Evolutionary conservation across 1,140 invertebrate genomes (phyloP).

Genomic region (Aphelinus atriplicis): DNA sequence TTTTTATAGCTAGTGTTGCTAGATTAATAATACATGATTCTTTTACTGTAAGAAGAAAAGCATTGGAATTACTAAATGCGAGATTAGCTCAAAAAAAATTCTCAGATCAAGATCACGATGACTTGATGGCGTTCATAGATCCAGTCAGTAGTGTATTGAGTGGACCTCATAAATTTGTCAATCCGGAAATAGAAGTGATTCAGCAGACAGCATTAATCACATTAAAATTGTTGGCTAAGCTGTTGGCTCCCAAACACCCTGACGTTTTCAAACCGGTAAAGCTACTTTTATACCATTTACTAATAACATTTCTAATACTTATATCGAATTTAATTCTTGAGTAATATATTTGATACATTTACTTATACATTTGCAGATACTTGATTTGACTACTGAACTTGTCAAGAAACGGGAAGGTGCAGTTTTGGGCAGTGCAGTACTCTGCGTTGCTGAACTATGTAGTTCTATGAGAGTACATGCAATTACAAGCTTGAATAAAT

Average conservation of each 20-base stretch:
- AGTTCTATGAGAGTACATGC: conserved; percentile 78
- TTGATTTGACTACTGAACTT: conserved; percentile 72
- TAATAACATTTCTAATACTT: conserved; percentile 9
- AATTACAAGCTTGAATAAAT: conserved; percentile 76
- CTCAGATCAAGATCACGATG: conserved; percentile 61
- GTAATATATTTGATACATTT: conserved; percentile 26
- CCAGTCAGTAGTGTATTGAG: conserved; percentile 71
- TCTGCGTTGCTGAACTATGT: conserved; percentile 85
- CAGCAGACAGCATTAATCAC: conserved; percentile 85
- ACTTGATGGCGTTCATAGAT: conserved; percentile 70
- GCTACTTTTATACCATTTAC: neutral
- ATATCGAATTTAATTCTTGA: neutral
- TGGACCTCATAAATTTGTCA: conserved; percentile 53
- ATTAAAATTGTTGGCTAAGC: conserved; percentile 81
- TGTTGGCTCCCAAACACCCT: conserved; percentile 73
- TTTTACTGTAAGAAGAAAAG: conserved; percentile 77
- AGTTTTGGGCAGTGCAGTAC: conserved; percentile 77
- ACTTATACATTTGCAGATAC: conserved; percentile 58
- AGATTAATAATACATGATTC: conserved; percentile 76
- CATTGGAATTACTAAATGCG: conserved; percentile 84
- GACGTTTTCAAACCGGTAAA: conserved; percentile 71
- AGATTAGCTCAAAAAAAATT: conserved; percentile 78
- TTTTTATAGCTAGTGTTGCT: conserved; percentile 81
- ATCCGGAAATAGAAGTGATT: conserved; percentile 70
- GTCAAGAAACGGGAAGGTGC: conserved; percentile 67